A percentile compares a stretch with the other conserved stretches of the same genome.
These are phyloP conservation scores for Catharus ustulatus DNA, from an alignment of 2,797 vertebrate species.

Conservation along the genomic window DNA sequence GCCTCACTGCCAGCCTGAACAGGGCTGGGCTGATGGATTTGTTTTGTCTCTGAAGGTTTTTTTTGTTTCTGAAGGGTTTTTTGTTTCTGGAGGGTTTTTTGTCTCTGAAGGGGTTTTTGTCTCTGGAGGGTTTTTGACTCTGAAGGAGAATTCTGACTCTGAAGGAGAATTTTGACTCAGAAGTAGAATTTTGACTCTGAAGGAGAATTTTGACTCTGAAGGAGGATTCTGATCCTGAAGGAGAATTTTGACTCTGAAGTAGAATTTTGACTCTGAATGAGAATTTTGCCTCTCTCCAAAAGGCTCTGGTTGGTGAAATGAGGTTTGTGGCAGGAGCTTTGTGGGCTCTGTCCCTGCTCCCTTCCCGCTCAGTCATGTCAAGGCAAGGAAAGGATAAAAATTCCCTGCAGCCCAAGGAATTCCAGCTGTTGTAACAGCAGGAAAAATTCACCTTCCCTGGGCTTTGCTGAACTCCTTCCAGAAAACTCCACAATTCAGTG, in stretches of 20 bases:
- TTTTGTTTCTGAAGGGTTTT: no score
- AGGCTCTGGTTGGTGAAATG: neutral
- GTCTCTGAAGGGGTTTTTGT: neutral
- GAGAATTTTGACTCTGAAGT: neutral
- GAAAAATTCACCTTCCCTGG: neutral
- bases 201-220: neutral
- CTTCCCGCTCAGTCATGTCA: rapidly evolving
- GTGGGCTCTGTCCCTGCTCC: neutral
- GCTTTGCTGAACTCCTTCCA: neutral
- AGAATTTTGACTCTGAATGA: neutral
- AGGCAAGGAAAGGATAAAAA: neutral
- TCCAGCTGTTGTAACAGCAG: neutral
- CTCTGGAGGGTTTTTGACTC: neutral
- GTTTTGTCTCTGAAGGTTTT: no score
- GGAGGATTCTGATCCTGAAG: neutral
- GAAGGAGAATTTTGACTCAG: no score
- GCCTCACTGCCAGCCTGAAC: neutral
- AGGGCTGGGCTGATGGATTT: neutral
- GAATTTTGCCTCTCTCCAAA: neutral
- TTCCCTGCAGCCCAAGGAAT: neutral
- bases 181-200: neutral
- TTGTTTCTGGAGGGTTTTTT: neutral
- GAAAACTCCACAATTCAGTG: neutral
- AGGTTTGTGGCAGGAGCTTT: neutral
- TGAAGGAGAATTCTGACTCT: neutral